phyloP scores from a whole-genome alignment of 2,888 invertebrate species.

The Protonemura montana region DNA sequence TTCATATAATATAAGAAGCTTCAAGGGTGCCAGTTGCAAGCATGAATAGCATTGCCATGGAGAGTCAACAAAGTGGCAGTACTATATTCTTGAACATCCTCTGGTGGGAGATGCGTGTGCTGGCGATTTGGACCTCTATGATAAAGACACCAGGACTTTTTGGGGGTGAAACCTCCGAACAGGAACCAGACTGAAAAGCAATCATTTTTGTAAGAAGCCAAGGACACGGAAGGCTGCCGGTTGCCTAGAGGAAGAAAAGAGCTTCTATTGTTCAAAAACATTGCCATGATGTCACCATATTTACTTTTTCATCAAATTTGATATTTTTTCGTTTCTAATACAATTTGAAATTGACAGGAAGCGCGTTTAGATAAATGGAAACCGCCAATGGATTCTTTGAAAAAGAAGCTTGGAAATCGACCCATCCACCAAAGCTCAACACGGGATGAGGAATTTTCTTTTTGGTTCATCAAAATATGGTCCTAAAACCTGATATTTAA shows the following conservation, averaged over 20 bases:
- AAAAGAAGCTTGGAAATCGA: neutral
- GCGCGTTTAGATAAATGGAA: neutral
- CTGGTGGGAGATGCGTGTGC: neutral
- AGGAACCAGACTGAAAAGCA: neutral
- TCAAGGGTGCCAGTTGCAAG: neutral
- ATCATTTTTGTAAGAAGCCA: neutral
- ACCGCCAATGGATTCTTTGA: no score
- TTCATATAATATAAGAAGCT: slow-evolving; percentile 2
- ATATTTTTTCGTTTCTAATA: no score
- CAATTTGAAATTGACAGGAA: neutral
- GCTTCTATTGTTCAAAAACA: neutral
- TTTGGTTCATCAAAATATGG: no score
- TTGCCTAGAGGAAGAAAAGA: neutral
- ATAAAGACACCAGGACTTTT: neutral
- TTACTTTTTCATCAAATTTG: neutral
- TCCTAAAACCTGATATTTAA: no score
- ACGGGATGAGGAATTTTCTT: no score
- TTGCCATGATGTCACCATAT: neutral
- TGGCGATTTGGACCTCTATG: neutral
- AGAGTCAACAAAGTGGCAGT: neutral
- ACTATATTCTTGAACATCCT: neutral
- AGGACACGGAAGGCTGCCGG: no score
- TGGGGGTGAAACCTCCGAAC: neutral
- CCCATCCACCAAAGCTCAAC: neutral
- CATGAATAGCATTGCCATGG: neutral